Percentiles rank a stretch among this genome's conserved stretches.
Conservation (phyloP, 37 sponge, comb jelly and placozoan genomes). For the Sycon ciliatum region DNA sequence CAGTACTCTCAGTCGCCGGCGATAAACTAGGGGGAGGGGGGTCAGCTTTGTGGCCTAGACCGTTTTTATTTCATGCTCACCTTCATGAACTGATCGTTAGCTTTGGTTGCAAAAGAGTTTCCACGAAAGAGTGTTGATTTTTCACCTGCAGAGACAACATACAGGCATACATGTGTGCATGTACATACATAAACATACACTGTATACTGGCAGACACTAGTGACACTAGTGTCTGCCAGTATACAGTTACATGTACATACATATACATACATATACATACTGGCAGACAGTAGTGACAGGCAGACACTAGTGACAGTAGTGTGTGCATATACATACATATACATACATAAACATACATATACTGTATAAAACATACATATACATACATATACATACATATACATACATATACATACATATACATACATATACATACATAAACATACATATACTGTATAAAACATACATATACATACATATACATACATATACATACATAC, state of each 20-base stretch:
- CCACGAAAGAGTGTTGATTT: constrained; percentile 65
- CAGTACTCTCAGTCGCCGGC: too few relatives aligned
- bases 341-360: not conserved
- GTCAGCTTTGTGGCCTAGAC: too few relatives aligned
- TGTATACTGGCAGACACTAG: not conserved
- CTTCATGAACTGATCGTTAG: constrained; percentile 92
- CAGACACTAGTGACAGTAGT: not conserved
- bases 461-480: constrained; percentile 1
- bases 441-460: not conserved
- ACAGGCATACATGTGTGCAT: not conserved
- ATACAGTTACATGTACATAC: constrained; percentile 21
- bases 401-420: constrained; percentile 11
- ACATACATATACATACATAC: constrained; percentile 17
- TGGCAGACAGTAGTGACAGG: not conserved
- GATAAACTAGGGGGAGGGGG: too few relatives aligned
- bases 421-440: constrained; percentile 17
- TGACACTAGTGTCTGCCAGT: not conserved
- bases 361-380: not conserved
- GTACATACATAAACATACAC: not conserved
- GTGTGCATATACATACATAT: constrained; percentile 10
- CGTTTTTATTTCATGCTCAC: too few relatives aligned
- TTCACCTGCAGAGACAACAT: not conserved
- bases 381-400: constrained; percentile 22
- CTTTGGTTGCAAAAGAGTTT: constrained; percentile 80
- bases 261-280: constrained; percentile 17